phyloP scores from a whole-genome alignment of 2,888 invertebrate genomes.

The Pheosia gnoma region DNA sequence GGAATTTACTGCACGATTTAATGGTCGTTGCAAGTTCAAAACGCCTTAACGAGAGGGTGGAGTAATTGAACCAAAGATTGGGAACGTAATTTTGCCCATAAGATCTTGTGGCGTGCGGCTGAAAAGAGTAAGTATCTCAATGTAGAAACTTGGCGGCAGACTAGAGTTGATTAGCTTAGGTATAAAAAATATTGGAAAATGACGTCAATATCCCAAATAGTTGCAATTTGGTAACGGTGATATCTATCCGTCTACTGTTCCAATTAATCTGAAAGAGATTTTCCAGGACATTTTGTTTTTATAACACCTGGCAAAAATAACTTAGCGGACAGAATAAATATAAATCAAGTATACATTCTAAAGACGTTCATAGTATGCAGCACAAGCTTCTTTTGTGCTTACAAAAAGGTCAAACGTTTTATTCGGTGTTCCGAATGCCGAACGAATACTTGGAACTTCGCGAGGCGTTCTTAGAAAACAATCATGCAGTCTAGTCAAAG shows the following conservation, averaged over 20 bases:
- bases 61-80: slow-evolving; percentile 49
- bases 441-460: slow-evolving; percentile 1
- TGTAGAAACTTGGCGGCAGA: too few species aligned
- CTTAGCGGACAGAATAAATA: too few species aligned
- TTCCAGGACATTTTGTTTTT: too few species aligned
- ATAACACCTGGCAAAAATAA: too few species aligned
- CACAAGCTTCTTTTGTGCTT: background rate
- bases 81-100: slow-evolving; percentile 46
- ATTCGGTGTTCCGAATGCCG: background rate
- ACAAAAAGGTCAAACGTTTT: background rate
- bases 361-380: too few species aligned
- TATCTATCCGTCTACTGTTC: too few species aligned
- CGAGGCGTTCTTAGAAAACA: slow-evolving; percentile 3
- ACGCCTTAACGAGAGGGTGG: slow-evolving; percentile 49
- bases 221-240: too few species aligned
- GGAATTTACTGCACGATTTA: slow-evolving; percentile 76
- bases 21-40: slow-evolving; percentile 53
- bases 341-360: too few species aligned
- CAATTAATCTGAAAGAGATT: too few species aligned
- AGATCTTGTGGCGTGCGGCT: slow-evolving; percentile 21
- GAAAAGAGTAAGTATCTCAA: background rate
- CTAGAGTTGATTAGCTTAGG: too few species aligned
- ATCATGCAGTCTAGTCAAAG: slow-evolving; percentile 7
- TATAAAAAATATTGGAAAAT: too few species aligned
- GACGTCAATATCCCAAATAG: too few species aligned